These are phyloP conservation scores for Escarpia spicata DNA, from an alignment of 2,888 invertebrate genomes.

Conservation along the genomic window DNA sequence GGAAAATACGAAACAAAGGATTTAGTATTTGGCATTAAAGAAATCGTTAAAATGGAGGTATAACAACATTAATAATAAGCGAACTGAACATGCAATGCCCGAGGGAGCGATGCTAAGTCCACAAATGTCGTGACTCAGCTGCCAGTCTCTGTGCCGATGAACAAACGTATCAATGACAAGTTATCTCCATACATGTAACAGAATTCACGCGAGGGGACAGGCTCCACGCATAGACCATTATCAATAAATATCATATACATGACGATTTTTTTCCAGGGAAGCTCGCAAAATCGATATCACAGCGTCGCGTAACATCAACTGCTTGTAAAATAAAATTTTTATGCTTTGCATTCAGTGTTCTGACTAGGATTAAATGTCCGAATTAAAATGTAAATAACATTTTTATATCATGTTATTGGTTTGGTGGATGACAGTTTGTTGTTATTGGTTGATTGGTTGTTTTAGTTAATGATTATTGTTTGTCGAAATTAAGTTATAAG, in stretches of 20 bases:
- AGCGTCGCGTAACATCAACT: not conserved
- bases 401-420: not conserved
- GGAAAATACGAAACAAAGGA: no score
- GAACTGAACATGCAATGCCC: not conserved
- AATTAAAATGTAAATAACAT: not conserved
- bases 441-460: not conserved
- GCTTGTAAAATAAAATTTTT: not conserved
- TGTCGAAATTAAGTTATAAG: no score
- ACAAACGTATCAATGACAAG: not conserved
- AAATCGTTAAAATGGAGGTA: not conserved
- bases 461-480: no score
- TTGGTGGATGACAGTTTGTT: not conserved
- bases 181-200: not conserved
- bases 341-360: not conserved
- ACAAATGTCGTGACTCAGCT: not conserved
- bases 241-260: not conserved
- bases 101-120: not conserved
- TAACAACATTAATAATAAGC: not conserved
- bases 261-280: not conserved
- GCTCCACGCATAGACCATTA: not conserved
- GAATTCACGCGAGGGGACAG: not conserved
- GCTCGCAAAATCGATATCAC: not conserved
- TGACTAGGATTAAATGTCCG: not conserved
- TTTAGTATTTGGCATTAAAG: not conserved
- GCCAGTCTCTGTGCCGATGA: not conserved